Evolutionary conservation across 1,140 invertebrate species (phyloP).

Genomic region (Drosophila mayri): DNA sequence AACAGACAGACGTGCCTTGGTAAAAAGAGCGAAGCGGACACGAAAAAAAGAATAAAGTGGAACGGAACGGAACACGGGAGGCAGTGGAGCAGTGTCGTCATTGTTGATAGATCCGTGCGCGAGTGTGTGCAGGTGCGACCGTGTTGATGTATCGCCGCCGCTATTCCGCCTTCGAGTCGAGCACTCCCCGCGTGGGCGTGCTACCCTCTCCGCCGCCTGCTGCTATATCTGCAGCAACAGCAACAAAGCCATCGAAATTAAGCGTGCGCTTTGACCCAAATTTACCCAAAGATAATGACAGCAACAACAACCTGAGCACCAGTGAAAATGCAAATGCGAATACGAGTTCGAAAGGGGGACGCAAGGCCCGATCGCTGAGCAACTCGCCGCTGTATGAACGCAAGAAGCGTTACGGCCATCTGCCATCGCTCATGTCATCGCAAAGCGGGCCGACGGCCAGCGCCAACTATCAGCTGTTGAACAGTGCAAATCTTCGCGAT

Average conservation of each 20-base stretch:
- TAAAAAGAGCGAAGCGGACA: conserved; percentile 25
- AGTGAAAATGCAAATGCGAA: conserved; percentile 47
- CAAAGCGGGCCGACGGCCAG: conserved; percentile 61
- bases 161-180: conserved; percentile 76
- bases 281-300: conserved; percentile 72
- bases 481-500: conserved; percentile 70
- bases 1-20: conserved; percentile 73
- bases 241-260: conserved; percentile 50
- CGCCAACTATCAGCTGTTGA: conserved; percentile 73
- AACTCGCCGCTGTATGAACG: conserved; percentile 73
- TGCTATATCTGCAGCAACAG: conserved; percentile 33
- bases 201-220: conserved; percentile 45
- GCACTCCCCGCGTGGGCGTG: conserved; percentile 74
- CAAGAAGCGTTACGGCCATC: conserved; percentile 76
- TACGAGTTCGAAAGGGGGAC: conserved; percentile 58
- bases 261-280: conserved; percentile 79
- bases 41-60: conserved; percentile 8
- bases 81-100: conserved; percentile 33
- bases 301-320: conserved; percentile 49
- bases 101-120: conserved; percentile 30
- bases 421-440: conserved; percentile 66
- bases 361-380: conserved; percentile 77
- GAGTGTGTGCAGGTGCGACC: conserved; percentile 38
- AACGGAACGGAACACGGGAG: conserved; percentile 23
- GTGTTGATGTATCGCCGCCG: conserved; percentile 79